Conservation (phyloP, 2,888 invertebrate genomes). For the Dione vanillae region DNA sequence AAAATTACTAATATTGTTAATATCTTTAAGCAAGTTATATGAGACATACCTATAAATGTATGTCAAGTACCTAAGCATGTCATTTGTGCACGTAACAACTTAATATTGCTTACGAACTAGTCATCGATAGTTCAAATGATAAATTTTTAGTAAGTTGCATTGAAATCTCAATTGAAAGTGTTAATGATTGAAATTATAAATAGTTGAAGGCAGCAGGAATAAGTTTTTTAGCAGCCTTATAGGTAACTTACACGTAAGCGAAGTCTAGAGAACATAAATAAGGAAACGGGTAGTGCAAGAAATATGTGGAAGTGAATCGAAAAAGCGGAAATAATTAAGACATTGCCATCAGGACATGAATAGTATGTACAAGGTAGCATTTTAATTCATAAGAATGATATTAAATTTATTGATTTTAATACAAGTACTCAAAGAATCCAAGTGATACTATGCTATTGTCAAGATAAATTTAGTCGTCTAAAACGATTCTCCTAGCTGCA, state of each 20-base stretch:
- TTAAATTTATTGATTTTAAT: background rate
- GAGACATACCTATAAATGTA: constrained; percentile 38
- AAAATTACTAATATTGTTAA: constrained; percentile 16
- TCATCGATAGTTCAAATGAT: constrained; percentile 54
- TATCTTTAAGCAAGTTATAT: background rate
- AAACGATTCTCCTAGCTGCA: too few relatives aligned
- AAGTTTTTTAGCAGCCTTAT: constrained; percentile 7
- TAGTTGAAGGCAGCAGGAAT: background rate
- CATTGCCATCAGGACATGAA: constrained; percentile 10
- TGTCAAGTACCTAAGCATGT: constrained; percentile 53
- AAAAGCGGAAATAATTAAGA: constrained; percentile 37
- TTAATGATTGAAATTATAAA: constrained; percentile 44
- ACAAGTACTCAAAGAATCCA: too few relatives aligned
- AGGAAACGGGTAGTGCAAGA: constrained; percentile 31
- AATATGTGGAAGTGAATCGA: constrained; percentile 38
- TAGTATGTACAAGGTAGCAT: constrained; percentile 7
- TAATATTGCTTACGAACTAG: constrained; percentile 53
- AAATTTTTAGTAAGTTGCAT: constrained; percentile 54
- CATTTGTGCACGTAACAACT: constrained; percentile 54
- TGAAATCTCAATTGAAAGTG: constrained; percentile 53
- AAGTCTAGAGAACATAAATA: constrained; percentile 18
- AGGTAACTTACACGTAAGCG: background rate
- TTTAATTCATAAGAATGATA: background rate
- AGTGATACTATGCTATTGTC: too few relatives aligned
- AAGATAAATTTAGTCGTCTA: too few relatives aligned